These are phyloP conservation scores for Grapholita molesta DNA, from an alignment of 1,140 invertebrate species.

Conservation along the genomic window DNA sequence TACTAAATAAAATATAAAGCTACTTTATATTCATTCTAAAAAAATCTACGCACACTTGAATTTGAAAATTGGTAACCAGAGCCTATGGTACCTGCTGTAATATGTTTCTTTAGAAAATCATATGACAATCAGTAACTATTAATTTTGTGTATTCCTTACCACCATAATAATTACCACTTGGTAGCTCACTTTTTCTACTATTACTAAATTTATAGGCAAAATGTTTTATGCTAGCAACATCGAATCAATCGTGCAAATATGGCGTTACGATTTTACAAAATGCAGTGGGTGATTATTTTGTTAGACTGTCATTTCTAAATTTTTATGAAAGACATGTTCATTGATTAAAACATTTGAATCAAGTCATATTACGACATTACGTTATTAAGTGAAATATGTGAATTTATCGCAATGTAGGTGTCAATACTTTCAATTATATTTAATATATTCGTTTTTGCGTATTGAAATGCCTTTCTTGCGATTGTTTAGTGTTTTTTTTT, in stretches of 20 bases:
- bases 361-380: conserved; percentile 41
- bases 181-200: neutral
- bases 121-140: too few species aligned
- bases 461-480: neutral
- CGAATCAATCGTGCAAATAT: conserved; percentile 60
- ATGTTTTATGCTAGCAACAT: conserved; percentile 26
- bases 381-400: conserved; percentile 64
- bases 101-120: too few species aligned
- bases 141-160: too few species aligned
- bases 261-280: conserved; percentile 67
- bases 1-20: too few species aligned
- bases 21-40: too few species aligned
- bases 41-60: too few species aligned
- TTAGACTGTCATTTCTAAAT: conserved; percentile 64
- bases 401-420: conserved; percentile 70
- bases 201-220: neutral
- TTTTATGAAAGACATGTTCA: conserved; percentile 60
- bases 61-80: too few species aligned
- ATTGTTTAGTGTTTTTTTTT: neutral
- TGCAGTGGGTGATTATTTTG: conserved; percentile 65
- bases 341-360: conserved; percentile 44
- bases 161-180: too few species aligned
- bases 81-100: too few species aligned
- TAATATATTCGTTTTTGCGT: conserved; percentile 20
- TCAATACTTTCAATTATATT: conserved; percentile 27